These are phyloP conservation scores for Hydractinia symbiolongicarpus DNA, from an alignment of 30 jellyfish, hydroid and myxozoan genomes.

Conservation along the genomic window DNA sequence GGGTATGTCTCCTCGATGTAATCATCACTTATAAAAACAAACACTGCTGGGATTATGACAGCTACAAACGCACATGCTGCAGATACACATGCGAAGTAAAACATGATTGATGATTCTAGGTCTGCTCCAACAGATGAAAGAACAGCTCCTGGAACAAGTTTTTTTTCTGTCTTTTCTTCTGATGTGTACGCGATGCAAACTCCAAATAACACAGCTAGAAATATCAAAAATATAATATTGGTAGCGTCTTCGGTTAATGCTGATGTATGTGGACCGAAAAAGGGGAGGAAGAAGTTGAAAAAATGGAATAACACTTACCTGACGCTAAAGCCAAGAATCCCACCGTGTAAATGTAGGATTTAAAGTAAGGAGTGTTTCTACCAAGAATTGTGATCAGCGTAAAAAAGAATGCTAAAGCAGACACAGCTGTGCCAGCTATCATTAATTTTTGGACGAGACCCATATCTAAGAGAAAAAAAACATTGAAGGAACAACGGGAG, in stretches of 20 bases:
- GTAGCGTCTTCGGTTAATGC: not conserved
- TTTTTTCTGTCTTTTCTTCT: conserved; percentile 4
- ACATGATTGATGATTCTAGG: conserved; percentile 20
- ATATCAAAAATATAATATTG: not conserved
- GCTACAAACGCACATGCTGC: conserved; percentile 22
- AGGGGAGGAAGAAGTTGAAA: too few relatives aligned
- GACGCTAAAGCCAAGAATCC: conserved; percentile 12
- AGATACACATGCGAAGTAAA: conserved; percentile 5
- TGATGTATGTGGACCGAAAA: not conserved
- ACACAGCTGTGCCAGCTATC: conserved; percentile 8
- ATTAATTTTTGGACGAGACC: conserved; percentile 9
- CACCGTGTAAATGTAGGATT: conserved; percentile 4
- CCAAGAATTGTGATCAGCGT: not conserved
- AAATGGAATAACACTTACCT: not conserved
- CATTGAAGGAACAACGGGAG: not conserved
- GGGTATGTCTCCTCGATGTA: not conserved
- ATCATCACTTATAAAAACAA: conserved; percentile 17
- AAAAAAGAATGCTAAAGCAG: conserved; percentile 10
- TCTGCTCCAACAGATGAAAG: not conserved
- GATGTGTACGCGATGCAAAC: conserved; percentile 14
- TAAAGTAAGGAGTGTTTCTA: not conserved
- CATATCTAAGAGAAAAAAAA: conserved; percentile 3
- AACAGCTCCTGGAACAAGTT: conserved; percentile 2
- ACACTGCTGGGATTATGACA: not conserved
- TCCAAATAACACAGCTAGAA: conserved; percentile 24